Base-by-base conservation (phyloP, 2,888 invertebrate genomes). In the Himalopsyche anomala region DNA sequence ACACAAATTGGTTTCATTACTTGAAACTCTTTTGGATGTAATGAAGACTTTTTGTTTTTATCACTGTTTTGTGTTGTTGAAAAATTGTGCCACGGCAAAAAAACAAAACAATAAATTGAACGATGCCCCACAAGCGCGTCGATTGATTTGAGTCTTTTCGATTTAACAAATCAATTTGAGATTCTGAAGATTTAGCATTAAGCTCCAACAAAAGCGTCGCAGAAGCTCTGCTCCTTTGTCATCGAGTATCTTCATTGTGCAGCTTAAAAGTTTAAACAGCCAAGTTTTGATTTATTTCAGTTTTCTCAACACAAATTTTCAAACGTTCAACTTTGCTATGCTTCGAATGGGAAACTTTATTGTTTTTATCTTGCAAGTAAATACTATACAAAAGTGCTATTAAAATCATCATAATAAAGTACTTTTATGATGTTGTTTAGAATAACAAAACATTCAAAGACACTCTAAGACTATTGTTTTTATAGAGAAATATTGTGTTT, bases 251-350 rank as follows among this genome's bases (percentile, higher is more conserved):
- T 87, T 83, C 87, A 86, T 86, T 86, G 85, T 83, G 82, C 87
- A 84, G 87, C 85, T 88, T 82, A 82, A 82, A 88, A 88, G 56
- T 87, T 88, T 87, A 87, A 88, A 86, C 84, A 85, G 86, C 81
- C 86, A 87, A 88, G 87, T 85, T 88, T 85, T 88, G 88, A 88
- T 88, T 88, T 88, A 88, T 88, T 88, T 88, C 87, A 87, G 85
- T 83, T 87, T 74, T 80, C 87, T 51, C 87, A 80, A 83, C 62
- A 84, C 84, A 87, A 88, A 87, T 86, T 87, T 88, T 85, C 86
- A 87, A 87, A 87, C 87, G 87, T 84, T 83, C 83, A 88, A 88
- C 84, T 88, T 87, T 84, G 85, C 84, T 88, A 85, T 85, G 42
- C 80, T 74, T 51, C 51, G 51, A 51, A 51, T 15, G 80, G 82